These are phyloP conservation scores for Tinea pellionella DNA, from an alignment of 2,888 invertebrate genomes.

Conservation along the genomic window DNA sequence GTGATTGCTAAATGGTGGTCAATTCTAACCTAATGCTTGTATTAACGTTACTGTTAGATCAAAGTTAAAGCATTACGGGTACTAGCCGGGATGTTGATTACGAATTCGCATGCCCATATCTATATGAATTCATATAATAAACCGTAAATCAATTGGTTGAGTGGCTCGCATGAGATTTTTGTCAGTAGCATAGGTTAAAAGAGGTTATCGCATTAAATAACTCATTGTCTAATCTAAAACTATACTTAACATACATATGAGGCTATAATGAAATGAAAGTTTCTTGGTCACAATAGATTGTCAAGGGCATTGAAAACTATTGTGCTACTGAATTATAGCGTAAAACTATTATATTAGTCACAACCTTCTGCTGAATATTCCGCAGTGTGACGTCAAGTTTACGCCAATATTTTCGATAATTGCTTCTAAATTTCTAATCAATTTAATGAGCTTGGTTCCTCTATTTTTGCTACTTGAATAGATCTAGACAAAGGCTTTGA, in stretches of 20 bases:
- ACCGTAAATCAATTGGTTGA: too few species aligned
- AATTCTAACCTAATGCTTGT: too few species aligned
- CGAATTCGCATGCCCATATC: too few species aligned
- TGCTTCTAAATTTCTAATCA: neutral
- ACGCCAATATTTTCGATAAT: neutral
- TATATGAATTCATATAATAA: too few species aligned
- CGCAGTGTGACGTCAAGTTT: slow-evolving; percentile 1
- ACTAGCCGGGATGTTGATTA: too few species aligned
- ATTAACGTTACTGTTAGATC: too few species aligned
- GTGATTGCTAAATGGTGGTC: too few species aligned
- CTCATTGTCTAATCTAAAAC: neutral
- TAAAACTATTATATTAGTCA: slow-evolving; percentile 9
- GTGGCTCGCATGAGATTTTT: too few species aligned
- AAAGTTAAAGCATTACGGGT: too few species aligned
- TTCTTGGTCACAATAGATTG: neutral
- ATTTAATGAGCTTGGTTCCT: neutral
- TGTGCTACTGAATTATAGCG: neutral
- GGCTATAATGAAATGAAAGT: neutral
- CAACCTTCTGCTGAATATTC: slow-evolving; percentile 6
- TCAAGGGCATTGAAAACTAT: slow-evolving; percentile 7
- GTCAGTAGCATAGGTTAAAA: neutral
- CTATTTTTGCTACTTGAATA: neutral
- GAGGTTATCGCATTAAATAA: neutral
- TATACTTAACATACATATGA: neutral
- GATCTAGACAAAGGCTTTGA: too few species aligned